These are phyloP conservation scores for Sympetrum striolatum DNA, from an alignment of 2,888 invertebrate genomes.

Conservation along the genomic window DNA sequence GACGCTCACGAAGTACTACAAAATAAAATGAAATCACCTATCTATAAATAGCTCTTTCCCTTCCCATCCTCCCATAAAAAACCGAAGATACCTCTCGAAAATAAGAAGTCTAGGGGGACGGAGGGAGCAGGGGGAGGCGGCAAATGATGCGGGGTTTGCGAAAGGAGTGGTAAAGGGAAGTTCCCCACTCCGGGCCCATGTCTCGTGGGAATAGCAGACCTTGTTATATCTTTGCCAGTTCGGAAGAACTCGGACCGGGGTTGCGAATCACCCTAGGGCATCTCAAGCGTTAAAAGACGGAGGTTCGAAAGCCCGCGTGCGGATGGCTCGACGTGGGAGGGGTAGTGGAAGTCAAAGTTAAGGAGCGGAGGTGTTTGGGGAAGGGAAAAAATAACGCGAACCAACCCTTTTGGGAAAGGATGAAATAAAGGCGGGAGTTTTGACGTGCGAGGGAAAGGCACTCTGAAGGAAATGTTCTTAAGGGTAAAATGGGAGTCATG, in stretches of 20 bases:
- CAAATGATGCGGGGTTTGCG: background rate
- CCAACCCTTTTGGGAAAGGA: background rate
- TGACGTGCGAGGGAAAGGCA: background rate
- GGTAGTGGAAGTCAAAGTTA: background rate
- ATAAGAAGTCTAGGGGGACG: background rate
- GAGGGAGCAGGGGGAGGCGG: background rate
- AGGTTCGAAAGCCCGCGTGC: background rate
- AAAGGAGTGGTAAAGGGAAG: background rate
- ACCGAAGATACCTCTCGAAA: background rate
- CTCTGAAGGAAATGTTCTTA: background rate
- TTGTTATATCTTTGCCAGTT: constrained; percentile 14
- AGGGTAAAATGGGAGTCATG: background rate
- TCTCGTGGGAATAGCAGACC: constrained; percentile 8
- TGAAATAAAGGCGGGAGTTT: background rate
- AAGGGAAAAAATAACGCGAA: background rate
- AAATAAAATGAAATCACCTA: background rate
- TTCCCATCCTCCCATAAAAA: background rate
- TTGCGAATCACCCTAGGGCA: background rate
- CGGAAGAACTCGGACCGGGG: background rate
- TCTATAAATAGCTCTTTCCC: background rate
- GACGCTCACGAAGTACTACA: background rate
- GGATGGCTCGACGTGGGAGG: background rate
- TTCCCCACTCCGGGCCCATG: background rate
- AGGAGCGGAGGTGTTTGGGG: background rate
- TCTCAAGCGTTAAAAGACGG: background rate